Percentiles rank a stretch among this genome's conserved stretches.
These are phyloP conservation scores for Magallana nippona DNA, from an alignment of 2,888 invertebrate species.

Conservation along the genomic window DNA sequence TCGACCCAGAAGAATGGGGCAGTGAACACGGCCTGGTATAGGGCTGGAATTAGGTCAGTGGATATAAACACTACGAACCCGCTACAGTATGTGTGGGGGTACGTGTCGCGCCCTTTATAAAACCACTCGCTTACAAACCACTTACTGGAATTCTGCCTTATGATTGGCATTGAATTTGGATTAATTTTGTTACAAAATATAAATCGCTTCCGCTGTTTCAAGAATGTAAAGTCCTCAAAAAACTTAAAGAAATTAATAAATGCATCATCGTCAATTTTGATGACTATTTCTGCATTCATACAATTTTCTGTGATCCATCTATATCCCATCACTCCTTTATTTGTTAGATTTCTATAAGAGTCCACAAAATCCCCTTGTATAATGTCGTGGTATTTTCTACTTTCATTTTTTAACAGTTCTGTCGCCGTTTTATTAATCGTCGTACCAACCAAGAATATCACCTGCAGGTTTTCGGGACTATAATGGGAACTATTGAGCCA, in stretches of 20 bases:
- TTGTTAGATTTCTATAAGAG: slow-evolving; percentile 57
- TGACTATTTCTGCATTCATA: slow-evolving; percentile 52
- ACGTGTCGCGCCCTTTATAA: slow-evolving; percentile 43
- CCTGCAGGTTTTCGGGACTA: slow-evolving; percentile 51
- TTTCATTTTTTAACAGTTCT: slow-evolving; percentile 48
- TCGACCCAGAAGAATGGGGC: slow-evolving; percentile 71
- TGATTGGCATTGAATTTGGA: slow-evolving; percentile 50
- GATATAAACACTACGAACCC: slow-evolving; percentile 64
- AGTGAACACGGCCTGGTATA: slow-evolving; percentile 58
- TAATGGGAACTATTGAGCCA: slow-evolving; percentile 50
- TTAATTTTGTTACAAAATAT: slow-evolving; percentile 51
- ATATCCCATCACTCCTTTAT: slow-evolving; percentile 57
- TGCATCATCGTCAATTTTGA: slow-evolving; percentile 58
- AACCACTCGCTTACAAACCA: slow-evolving; percentile 53
- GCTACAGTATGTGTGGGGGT: slow-evolving; percentile 69
- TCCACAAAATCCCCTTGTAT: slow-evolving; percentile 57
- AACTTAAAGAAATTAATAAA: slow-evolving; percentile 55
- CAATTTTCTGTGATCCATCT: slow-evolving; percentile 57
- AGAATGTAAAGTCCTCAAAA: slow-evolving; percentile 44
- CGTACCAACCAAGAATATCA: slow-evolving; percentile 54
- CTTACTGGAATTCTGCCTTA: slow-evolving; percentile 49
- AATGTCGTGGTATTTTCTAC: slow-evolving; percentile 49
- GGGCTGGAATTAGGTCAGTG: slow-evolving; percentile 55
- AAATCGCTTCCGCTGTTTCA: slow-evolving; percentile 43
- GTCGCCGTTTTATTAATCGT: slow-evolving; percentile 40